Conservation (phyloP, 2,113 vertebrate genomes). For the Seriola aureovittata region DNA sequence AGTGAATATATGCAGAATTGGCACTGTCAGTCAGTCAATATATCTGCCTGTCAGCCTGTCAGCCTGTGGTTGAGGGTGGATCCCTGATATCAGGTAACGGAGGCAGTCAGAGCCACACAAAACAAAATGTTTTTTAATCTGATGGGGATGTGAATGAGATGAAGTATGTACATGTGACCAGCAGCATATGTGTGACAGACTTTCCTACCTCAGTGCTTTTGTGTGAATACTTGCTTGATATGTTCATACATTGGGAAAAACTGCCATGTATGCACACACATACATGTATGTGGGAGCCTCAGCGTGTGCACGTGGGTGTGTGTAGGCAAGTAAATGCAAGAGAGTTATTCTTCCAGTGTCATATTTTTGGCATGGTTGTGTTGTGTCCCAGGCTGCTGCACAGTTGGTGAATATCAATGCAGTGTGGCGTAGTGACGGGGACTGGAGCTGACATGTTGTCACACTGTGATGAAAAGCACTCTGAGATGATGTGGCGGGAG, state of each 20-base stretch:
- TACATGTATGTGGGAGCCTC: slow-evolving; percentile 35
- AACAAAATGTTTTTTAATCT: slow-evolving; percentile 9
- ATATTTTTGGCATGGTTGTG: slow-evolving; percentile 80
- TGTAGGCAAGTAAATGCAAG: slow-evolving; percentile 63
- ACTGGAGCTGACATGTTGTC: slow-evolving; percentile 85
- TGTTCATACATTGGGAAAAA: slow-evolving; percentile 11
- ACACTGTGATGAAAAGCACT: slow-evolving; percentile 86
- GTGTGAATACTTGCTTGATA: slow-evolving; percentile 5
- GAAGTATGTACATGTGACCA: background rate
- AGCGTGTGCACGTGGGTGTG: slow-evolving; percentile 37
- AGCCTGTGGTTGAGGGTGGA: slow-evolving; percentile 56
- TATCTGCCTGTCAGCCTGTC: slow-evolving; percentile 74
- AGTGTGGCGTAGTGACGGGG: slow-evolving; percentile 79
- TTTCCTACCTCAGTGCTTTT: background rate
- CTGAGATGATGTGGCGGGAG: slow-evolving; percentile 85
- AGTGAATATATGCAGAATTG: slow-evolving; percentile 69
- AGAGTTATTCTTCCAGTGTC: slow-evolving; percentile 79
- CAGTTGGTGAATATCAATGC: slow-evolving; percentile 85
- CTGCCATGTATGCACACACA: slow-evolving; percentile 11
- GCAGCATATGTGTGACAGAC: background rate
- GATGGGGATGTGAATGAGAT: slow-evolving; percentile 10
- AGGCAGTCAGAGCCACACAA: background rate
- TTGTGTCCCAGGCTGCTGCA: slow-evolving; percentile 79
- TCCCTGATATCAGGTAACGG: slow-evolving; percentile 23
- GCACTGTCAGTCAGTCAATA: slow-evolving; percentile 70